These are phyloP conservation scores for Bubo scandiacus DNA, from an alignment of 2,113 vertebrate genomes.

Conservation along the genomic window DNA sequence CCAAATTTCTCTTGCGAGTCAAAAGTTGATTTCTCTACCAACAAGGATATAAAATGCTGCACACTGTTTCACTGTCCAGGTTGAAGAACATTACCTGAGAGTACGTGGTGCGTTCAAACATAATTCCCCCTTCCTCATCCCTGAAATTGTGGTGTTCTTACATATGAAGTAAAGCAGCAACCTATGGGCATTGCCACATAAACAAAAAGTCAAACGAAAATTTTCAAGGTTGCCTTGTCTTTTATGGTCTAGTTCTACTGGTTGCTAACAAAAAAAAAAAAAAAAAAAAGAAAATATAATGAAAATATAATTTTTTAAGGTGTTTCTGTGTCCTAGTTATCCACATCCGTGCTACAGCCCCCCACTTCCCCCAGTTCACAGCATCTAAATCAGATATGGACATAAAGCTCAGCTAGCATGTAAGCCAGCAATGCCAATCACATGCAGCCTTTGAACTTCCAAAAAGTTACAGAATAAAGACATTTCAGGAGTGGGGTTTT, in stretches of 20 bases:
- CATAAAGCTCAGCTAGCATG: not conserved
- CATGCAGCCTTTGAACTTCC: not conserved
- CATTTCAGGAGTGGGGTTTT: not conserved
- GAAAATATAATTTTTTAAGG: not conserved
- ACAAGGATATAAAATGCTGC: not conserved
- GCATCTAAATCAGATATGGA: not conserved
- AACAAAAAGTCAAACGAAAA: not conserved
- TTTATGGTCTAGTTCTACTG: not conserved
- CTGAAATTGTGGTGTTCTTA: not conserved
- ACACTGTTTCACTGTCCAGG: fast-evolving
- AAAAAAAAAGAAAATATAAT: not conserved
- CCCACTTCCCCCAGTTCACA: not conserved
- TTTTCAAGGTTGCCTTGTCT: not conserved
- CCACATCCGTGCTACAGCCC: not conserved
- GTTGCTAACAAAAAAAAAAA: not conserved
- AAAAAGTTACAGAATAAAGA: not conserved
- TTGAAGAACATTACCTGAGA: not conserved
- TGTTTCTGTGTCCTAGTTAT: not conserved
- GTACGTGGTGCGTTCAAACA: fast-evolving
- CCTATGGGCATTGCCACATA: not conserved
- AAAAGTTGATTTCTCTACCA: not conserved
- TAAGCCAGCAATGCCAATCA: not conserved
- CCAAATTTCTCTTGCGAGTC: not conserved
- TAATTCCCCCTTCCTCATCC: not conserved
- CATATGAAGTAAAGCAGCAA: not conserved